Percentiles rank a stretch among this genome's conserved stretches.
These are phyloP conservation scores for Ptychadena robeensis DNA, from an alignment of 2,797 vertebrate genomes.

Conservation along the genomic window DNA sequence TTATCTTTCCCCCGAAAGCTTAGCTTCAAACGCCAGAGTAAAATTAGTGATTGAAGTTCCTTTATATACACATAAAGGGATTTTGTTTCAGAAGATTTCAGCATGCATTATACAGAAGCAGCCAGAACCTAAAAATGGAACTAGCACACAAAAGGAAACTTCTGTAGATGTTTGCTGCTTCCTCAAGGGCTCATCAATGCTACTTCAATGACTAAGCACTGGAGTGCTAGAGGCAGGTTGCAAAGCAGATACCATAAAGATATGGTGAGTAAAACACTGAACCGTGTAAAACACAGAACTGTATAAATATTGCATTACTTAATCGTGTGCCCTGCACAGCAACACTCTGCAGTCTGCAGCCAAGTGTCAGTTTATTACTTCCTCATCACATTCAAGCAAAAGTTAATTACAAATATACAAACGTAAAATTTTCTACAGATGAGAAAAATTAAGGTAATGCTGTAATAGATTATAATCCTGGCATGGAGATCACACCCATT, in stretches of 20 bases:
- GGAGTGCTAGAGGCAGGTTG: conserved; percentile 45
- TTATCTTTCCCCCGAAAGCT: too few species aligned
- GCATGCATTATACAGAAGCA: conserved; percentile 24
- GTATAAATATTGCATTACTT: conserved; percentile 54
- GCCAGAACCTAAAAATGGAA: conserved; percentile 40
- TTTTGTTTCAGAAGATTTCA: conserved; percentile 1
- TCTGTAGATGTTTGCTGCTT: conserved; percentile 45
- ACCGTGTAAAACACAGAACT: conserved; percentile 34
- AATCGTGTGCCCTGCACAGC: conserved; percentile 21
- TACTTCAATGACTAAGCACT: conserved; percentile 55
- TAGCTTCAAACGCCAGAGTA: not conserved
- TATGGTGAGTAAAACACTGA: conserved; percentile 46
- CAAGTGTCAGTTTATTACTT: conserved; percentile 25
- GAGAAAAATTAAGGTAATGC: too few species aligned
- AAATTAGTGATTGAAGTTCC: not conserved
- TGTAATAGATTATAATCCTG: too few species aligned
- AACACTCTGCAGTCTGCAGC: conserved; percentile 12
- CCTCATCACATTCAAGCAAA: conserved; percentile 2
- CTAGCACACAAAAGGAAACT: conserved; percentile 31
- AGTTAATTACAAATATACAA: not conserved
- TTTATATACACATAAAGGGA: conserved; percentile 4
- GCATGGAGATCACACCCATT: too few species aligned
- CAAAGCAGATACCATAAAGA: conserved; percentile 55
- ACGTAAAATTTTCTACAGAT: not conserved
- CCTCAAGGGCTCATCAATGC: conserved; percentile 57